These are phyloP conservation scores for Pristis pectinata DNA, from an alignment of 2,797 vertebrate genomes.

Conservation along the genomic window DNA sequence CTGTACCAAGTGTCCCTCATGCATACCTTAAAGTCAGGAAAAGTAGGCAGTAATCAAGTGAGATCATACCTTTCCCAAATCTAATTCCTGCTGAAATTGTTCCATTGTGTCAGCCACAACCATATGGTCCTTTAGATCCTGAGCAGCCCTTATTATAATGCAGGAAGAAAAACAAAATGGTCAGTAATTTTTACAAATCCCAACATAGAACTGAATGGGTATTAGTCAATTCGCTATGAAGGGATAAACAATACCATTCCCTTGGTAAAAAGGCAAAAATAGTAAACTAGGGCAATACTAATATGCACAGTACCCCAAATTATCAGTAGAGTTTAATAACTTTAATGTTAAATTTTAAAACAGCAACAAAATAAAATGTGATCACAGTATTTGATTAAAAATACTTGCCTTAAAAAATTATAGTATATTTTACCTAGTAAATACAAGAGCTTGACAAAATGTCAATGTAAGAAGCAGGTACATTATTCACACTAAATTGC, in stretches of 20 bases:
- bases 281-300: neutral
- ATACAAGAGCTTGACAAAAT: neutral
- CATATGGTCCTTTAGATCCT: conserved; percentile 82
- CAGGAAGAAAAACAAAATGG: neutral
- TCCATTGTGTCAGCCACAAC: conserved; percentile 80
- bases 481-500: neutral
- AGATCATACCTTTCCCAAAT: conserved; percentile 74
- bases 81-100: conserved; percentile 83
- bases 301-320: neutral
- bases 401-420: neutral
- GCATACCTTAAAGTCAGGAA: neutral
- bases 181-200: neutral
- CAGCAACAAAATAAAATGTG: neutral
- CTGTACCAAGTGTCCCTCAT: neutral
- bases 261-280: neutral
- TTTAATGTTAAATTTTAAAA: neutral
- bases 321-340: neutral
- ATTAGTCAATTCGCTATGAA: neutral
- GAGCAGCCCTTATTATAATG: conserved; percentile 65
- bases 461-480: neutral
- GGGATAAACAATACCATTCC: neutral
- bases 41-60: neutral
- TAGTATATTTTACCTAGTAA: neutral
- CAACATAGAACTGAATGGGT: neutral
- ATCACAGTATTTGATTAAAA: neutral